phyloP scores from a whole-genome alignment of 2,888 invertebrate genomes.

The Ommatoiulus sabulosus region DNA sequence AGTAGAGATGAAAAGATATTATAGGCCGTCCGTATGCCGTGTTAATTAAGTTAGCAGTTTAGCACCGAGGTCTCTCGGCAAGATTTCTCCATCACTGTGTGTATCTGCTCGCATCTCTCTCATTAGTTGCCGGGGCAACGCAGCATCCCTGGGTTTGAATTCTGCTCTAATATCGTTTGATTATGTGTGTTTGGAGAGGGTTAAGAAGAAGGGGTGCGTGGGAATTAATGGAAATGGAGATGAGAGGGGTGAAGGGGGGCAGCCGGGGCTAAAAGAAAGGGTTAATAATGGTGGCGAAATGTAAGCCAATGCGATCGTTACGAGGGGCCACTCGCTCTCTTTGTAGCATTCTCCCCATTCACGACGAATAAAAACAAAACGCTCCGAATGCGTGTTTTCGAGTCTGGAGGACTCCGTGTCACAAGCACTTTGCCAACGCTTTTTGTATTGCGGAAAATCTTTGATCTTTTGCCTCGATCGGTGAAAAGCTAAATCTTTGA shows the following conservation, averaged over 20 bases:
- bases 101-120: constrained; percentile 51
- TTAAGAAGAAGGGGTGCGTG: constrained; percentile 15
- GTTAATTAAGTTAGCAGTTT: constrained; percentile 56
- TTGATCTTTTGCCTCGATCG: constrained; percentile 3
- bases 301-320: no score
- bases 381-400: neutral
- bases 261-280: neutral
- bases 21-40: constrained; percentile 45
- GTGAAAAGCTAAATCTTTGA: neutral
- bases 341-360: neutral
- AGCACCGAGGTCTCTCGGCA: constrained; percentile 51
- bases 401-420: neutral
- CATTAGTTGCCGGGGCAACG: constrained; percentile 54
- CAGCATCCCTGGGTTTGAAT: constrained; percentile 47
- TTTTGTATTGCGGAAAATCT: neutral
- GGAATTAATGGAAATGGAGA: constrained; percentile 45
- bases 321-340: neutral
- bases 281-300: neutral
- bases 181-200: constrained; percentile 48
- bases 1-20: constrained; percentile 54
- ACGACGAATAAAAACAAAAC: neutral
- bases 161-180: constrained; percentile 45
- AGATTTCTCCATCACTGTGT: constrained; percentile 31
- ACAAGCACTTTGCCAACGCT: constrained; percentile 9
- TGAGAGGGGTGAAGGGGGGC: neutral